These are phyloP conservation scores for Osmoderma eremita DNA, from an alignment of 2,888 invertebrate genomes.

Conservation along the genomic window DNA sequence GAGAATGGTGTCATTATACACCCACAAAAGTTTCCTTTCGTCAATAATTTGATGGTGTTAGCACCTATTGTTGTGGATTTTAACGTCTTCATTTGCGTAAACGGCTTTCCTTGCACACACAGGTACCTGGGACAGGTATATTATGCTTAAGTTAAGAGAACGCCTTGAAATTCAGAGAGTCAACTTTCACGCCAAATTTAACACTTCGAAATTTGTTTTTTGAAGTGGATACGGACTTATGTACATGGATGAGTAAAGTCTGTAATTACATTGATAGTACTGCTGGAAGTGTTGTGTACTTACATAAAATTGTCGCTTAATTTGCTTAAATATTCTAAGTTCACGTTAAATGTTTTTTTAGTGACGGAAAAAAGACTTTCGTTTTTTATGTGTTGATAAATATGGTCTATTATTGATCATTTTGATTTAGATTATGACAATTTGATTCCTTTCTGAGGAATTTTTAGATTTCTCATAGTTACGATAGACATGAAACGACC, in stretches of 20 bases:
- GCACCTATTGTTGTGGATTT: constrained; percentile 19
- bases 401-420: no score
- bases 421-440: no score
- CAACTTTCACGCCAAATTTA: not conserved
- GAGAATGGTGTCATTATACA: not conserved
- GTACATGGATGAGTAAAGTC: no score
- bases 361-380: not conserved
- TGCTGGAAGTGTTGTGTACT: no score
- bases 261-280: no score
- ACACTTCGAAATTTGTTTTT: constrained; percentile 11
- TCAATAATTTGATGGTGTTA: constrained; percentile 9
- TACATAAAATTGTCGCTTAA: no score
- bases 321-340: not conserved
- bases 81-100: constrained; percentile 10
- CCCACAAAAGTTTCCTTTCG: not conserved
- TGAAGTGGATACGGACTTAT: not conserved
- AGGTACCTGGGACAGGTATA: not conserved
- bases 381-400: no score
- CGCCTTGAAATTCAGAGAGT: no score
- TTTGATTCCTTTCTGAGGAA: no score
- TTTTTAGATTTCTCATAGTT: no score
- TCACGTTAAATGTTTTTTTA: not conserved
- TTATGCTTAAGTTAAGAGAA: no score
- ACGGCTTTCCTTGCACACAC: not conserved
- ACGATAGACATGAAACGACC: no score